These are phyloP conservation scores for Eufriesea mexicana DNA, from an alignment of 1,140 invertebrate genomes.

Conservation along the genomic window DNA sequence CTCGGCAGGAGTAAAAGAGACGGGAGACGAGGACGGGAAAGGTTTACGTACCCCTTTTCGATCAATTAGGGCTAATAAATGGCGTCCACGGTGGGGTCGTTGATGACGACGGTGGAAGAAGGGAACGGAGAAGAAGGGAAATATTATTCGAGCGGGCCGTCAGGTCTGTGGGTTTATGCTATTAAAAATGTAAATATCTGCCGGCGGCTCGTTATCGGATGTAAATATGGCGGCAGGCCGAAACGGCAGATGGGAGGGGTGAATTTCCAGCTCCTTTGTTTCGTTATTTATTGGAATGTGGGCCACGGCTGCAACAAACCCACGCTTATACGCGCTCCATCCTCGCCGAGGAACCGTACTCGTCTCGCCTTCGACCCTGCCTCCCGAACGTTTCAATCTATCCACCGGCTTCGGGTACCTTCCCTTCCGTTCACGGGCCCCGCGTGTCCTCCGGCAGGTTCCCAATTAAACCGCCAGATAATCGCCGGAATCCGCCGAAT, in stretches of 20 bases:
- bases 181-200: slow-evolving; percentile 83
- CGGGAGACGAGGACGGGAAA: slow-evolving; percentile 10
- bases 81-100: slow-evolving; percentile 69
- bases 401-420: background rate
- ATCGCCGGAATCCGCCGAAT: slow-evolving; percentile 8
- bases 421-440: too few species aligned
- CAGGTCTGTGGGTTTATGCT: slow-evolving; percentile 79
- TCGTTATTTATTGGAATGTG: slow-evolving; percentile 79
- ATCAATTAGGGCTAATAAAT: slow-evolving; percentile 82
- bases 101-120: slow-evolving; percentile 60
- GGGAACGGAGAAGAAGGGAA: slow-evolving; percentile 64
- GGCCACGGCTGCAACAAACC: slow-evolving; percentile 54
- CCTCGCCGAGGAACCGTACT: background rate
- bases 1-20: background rate
- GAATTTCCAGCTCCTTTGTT: slow-evolving; percentile 74
- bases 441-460: slow-evolving; percentile 8
- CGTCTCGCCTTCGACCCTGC: slow-evolving; percentile 8
- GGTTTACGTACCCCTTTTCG: slow-evolving; percentile 70
- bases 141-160: slow-evolving; percentile 61
- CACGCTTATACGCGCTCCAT: slow-evolving; percentile 31
- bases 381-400: slow-evolving; percentile 53
- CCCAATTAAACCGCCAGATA: background rate
- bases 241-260: slow-evolving; percentile 64
- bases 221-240: slow-evolving; percentile 77
- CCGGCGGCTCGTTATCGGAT: slow-evolving; percentile 81